Evolutionary conservation across 2,113 vertebrate species (phyloP).

Genomic region (Hypocryptadius cinnamomeus): DNA sequence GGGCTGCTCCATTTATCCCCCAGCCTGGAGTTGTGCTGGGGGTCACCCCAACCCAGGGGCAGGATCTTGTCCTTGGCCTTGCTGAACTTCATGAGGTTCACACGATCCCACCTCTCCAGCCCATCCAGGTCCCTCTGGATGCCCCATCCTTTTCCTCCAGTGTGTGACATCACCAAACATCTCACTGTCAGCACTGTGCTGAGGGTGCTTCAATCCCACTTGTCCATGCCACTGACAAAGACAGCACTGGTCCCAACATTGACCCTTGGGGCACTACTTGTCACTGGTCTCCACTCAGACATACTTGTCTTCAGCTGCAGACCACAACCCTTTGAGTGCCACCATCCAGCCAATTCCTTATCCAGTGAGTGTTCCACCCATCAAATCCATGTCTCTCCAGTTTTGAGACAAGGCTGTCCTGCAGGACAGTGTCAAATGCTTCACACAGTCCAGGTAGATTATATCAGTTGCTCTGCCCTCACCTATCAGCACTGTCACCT

Average conservation of each 20-base stretch:
- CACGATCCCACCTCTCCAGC: fast-evolving
- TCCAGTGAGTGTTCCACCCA: background rate
- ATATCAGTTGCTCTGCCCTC: background rate
- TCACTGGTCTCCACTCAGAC: background rate
- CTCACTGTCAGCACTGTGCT: background rate
- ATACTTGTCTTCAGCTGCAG: background rate
- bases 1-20: background rate
- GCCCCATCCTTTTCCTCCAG: background rate
- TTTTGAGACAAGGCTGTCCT: background rate
- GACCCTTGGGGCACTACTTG: background rate
- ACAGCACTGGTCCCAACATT: background rate
- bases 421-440: background rate
- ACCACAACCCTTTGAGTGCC: background rate
- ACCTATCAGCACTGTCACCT: background rate
- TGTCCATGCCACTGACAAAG: background rate
- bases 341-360: background rate
- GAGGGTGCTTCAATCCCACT: background rate
- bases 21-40: background rate
- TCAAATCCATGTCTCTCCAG: background rate
- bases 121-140: background rate
- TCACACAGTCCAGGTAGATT: background rate
- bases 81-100: background rate
- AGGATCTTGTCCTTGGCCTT: background rate
- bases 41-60: too few species aligned
- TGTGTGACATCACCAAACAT: background rate